These are phyloP conservation scores for Lepidocolaptes lacrymiger DNA, from an alignment of 2,797 vertebrate species.

Conservation along the genomic window DNA sequence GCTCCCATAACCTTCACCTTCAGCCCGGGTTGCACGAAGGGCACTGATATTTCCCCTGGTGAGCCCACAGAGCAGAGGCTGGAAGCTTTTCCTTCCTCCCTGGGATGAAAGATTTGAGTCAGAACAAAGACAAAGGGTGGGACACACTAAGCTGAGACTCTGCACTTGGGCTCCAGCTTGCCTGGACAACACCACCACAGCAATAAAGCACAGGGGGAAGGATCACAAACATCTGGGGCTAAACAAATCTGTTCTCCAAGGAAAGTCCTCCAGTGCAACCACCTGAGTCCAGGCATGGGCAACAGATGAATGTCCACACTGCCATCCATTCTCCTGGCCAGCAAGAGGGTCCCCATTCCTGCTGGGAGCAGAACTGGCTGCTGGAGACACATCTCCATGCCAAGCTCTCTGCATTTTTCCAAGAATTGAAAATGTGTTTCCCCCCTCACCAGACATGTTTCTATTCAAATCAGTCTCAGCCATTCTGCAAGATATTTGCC, in stretches of 20 bases:
- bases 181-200: background rate
- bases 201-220: background rate
- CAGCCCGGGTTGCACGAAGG: background rate
- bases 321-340: fast-evolving
- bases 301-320: fast-evolving
- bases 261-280: background rate
- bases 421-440: background rate
- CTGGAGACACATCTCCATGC: background rate
- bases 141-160: background rate
- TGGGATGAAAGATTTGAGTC: background rate
- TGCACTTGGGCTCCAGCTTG: background rate
- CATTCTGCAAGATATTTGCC: conserved; percentile 44
- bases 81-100: background rate
- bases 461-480: conserved; percentile 59
- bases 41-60: background rate
- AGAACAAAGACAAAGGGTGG: background rate
- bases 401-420: background rate
- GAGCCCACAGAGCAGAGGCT: background rate
- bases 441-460: background rate
- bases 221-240: background rate
- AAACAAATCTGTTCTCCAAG: background rate
- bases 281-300: background rate
- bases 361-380: background rate
- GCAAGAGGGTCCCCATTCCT: fast-evolving
- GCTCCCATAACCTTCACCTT: background rate